Evolutionary conservation across 2,113 vertebrate genomes (phyloP), one percentile per base, ranked within the genome.

Genomic region (Barnardius zonarius): DNA sequence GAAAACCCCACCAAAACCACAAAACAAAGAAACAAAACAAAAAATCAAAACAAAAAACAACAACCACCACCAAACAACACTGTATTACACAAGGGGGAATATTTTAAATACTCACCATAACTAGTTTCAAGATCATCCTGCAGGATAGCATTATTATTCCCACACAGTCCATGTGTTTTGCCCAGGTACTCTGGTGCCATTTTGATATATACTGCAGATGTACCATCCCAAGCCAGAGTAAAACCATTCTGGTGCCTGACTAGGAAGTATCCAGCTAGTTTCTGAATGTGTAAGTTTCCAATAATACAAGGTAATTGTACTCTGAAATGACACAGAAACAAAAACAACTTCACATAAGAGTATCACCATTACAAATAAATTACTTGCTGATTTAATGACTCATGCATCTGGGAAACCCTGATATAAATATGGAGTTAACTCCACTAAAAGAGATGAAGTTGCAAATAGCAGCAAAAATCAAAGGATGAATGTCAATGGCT

Each of bases 111-210:
- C 98, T 97, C 94, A 99, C 99, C 99, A 54, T 99, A 99, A 89
- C 99, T 99, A 11, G 99, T 99, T 97, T 98, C 98, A 85, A 99
- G 97, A 83, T 99, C 99, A 62, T 99, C 99, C 83, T 99, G 98
- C 39, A 98, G 92, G 62, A 99, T 88, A 4, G 99, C 99, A 24
- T 99, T 99, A 87, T 99, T 99, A 96, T 99, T 99, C 23, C 99
- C 99, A 92, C 99, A 99, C 51, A 99, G 83, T 6, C 99, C 99
- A 2, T 97, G 99, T 13, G 98, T 99, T 92, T 98, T 98, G 61
- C 99, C 99, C 86, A 99, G 97, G 64, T 98, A 99, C 68, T 99
- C 98, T 0, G 99, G 98, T 88, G 98, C 98, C 98, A 99, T 99
- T 95, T 99, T 99, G 92, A 99, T 98, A 95, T 99, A 99, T 76